phyloP scores from a whole-genome alignment of 2,888 invertebrate genomes.

The Dryocosmus kuriphilus region DNA sequence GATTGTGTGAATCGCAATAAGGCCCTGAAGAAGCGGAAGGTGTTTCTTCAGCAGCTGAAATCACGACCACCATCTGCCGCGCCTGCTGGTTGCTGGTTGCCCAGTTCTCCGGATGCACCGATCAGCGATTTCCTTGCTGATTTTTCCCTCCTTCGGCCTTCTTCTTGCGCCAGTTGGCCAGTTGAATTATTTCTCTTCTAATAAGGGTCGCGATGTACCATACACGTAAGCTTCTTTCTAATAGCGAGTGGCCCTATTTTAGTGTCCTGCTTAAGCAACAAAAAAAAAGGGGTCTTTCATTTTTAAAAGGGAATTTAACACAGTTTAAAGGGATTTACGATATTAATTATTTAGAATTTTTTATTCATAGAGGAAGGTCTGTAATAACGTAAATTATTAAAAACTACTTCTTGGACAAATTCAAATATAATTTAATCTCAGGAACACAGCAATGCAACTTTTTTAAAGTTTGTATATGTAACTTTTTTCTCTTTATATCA shows the following conservation, averaged over 20 bases:
- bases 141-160: constrained; percentile 43
- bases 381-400: too few relatives aligned
- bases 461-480: too few relatives aligned
- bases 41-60: constrained; percentile 74
- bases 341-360: too few relatives aligned
- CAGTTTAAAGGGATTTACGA: too few relatives aligned
- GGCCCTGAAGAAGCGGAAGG: constrained; percentile 75
- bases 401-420: too few relatives aligned
- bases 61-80: constrained; percentile 74
- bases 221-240: constrained; percentile 20
- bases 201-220: not conserved
- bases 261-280: not conserved
- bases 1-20: constrained; percentile 68
- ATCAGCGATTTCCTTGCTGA: constrained; percentile 53
- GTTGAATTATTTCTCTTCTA: constrained; percentile 16
- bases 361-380: too few relatives aligned
- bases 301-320: too few relatives aligned
- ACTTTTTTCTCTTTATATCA: too few relatives aligned
- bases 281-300: not conserved
- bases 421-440: too few relatives aligned
- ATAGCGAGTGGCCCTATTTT: not conserved
- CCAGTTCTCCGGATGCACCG: constrained; percentile 54
- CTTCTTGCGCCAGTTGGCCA: constrained; percentile 59
- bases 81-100: constrained; percentile 52
- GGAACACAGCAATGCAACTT: too few relatives aligned